Evolutionary conservation across 2,797 vertebrate species (phyloP), one percentile per base, ranked within the genome.

Genomic region (Ctenochaetus hawaiiensis): DNA sequence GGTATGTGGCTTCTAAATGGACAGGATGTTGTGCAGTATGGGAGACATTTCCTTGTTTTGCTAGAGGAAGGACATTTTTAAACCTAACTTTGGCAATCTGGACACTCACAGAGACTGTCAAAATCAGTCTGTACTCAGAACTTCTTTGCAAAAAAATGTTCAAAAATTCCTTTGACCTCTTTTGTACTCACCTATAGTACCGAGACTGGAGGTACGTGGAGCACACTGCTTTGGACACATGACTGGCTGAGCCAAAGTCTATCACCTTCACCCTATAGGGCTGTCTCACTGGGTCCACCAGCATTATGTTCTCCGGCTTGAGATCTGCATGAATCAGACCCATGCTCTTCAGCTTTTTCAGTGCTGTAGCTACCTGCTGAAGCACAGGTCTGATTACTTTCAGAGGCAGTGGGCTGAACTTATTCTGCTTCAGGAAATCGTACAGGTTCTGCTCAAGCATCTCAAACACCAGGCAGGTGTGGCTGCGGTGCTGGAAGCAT

Each of bases 401-500:
- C 87, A 99, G 93, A 81, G 98, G 98, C 87, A 99, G 93, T 16
- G 98, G 98, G 87, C 98, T 99, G 93, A 99, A 99, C 90, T 99
- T 99, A 89, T 99, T 99, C 94, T 99, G 98, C 91, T 99, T 99
- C 89, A 99, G 94, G 90, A 99, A 99, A 92, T 99, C 98, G 0
- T 99, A 99, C 52, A 99, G 95, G 88, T 99, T 99, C 95, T 99
- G 98, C 94, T 99, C 98, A 82, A 99, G 95, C 98, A 99, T 99
- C 94, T 99, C 98, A 78, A 99, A 99, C 83, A 99, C 98, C 91
- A 99, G 94, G 85, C 98, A 99, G 61, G 98, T 99, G 82, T 99
- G 98, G 93, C 95, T 99, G 68, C 96, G 96, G 93, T 99, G 98
- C 95, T 99, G 98, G 93, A 99, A 99, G 95, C 98, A 99, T 85